A percentile compares a stretch with the other conserved stretches of the same genome.
phyloP scores from a whole-genome alignment of 2,113 vertebrate genomes.

The Coryphaenoides rupestris region DNA sequence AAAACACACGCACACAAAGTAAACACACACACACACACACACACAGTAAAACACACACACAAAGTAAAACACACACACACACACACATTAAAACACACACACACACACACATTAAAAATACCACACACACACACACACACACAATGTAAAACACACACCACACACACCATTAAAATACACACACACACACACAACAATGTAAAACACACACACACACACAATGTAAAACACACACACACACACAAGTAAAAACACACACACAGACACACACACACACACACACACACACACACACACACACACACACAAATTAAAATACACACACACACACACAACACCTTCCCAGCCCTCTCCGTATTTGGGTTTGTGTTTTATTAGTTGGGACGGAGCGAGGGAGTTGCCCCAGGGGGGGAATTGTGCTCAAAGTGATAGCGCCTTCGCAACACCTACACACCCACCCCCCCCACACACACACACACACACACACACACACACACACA shows the following conservation, averaged over 20 bases:
- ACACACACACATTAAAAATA: no score
- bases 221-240: not conserved
- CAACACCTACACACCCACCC: constrained; percentile 60
- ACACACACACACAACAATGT: not conserved
- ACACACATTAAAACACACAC: no score
- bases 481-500: no score
- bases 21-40: no score
- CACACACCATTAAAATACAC: not conserved
- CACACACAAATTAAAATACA: not conserved
- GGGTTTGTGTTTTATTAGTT: constrained; percentile 70
- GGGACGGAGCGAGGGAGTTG: constrained; percentile 62
- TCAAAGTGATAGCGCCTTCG: constrained; percentile 83
- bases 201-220: not conserved
- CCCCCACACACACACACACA: not conserved
- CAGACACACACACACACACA: no score
- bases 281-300: no score
- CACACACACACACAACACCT: constrained; percentile 32
- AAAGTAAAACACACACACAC: no score
- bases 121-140: not conserved
- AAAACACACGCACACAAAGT: not conserved
- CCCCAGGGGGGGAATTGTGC: constrained; percentile 77
- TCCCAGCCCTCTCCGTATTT: constrained; percentile 25
- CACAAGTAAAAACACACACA: no score
- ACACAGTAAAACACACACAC: no score
- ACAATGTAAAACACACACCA: no score